Conservation (phyloP, 2,888 invertebrate genomes). For the Chirona hameri region DNA sequence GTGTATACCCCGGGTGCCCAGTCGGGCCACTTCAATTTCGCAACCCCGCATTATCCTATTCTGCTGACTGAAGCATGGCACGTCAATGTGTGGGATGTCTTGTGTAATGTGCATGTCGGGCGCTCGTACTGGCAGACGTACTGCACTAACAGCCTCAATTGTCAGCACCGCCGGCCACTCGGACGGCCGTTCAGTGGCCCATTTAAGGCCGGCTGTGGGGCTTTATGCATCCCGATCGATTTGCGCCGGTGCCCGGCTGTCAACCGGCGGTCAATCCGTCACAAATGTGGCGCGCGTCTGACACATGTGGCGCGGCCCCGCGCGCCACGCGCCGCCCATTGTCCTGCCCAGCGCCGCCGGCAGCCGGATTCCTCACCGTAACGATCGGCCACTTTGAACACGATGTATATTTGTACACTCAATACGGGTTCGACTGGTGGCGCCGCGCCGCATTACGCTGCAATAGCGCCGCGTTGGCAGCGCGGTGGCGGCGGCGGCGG, state of each 20-base stretch:
- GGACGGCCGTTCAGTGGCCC: neutral
- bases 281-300: neutral
- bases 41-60: too few relatives aligned
- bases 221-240: neutral
- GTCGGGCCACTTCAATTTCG: too few relatives aligned
- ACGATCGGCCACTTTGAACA: neutral
- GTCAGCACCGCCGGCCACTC: neutral
- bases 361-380: neutral
- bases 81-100: neutral
- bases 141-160: neutral
- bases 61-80: neutral
- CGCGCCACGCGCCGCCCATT: neutral
- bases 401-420: slow-evolving; percentile 26
- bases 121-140: neutral
- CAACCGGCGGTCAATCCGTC: neutral
- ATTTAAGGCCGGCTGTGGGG: neutral
- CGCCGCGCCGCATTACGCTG: neutral
- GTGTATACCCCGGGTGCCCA: too few relatives aligned
- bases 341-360: neutral
- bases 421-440: neutral
- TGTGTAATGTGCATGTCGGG: neutral
- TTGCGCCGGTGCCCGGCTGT: neutral
- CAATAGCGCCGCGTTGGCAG: neutral
- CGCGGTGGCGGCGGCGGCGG: neutral
- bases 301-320: neutral